These are phyloP conservation scores for Channa striata DNA, from an alignment of 2,797 vertebrate genomes.

Conservation along the genomic window DNA sequence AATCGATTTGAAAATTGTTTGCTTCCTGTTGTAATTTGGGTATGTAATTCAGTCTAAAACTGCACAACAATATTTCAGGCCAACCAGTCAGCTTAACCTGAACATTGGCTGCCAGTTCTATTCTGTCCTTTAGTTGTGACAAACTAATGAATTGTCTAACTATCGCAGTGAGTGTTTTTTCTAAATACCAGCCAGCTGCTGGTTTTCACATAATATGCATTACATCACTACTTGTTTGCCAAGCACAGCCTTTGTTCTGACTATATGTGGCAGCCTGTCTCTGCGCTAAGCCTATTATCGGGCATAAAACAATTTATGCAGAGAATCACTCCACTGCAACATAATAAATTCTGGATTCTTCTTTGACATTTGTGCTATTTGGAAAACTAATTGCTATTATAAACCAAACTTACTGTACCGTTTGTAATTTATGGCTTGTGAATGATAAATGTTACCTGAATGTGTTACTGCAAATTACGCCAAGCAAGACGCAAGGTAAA, in stretches of 20 bases:
- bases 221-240: slow-evolving; percentile 33
- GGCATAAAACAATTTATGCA: background rate
- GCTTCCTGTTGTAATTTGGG: background rate
- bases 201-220: slow-evolving; percentile 27
- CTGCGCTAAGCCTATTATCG: background rate
- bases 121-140: background rate
- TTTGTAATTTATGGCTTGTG: slow-evolving; percentile 5
- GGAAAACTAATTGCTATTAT: background rate
- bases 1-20: background rate
- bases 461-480: background rate
- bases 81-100: background rate
- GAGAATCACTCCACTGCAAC: background rate
- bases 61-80: too few relatives aligned
- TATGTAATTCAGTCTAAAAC: too few relatives aligned
- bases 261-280: background rate
- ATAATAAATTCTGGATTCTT: background rate
- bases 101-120: background rate
- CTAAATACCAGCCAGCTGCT: slow-evolving; percentile 35
- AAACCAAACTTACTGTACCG: background rate
- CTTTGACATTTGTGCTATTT: background rate
- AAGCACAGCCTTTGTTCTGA: slow-evolving; percentile 31
- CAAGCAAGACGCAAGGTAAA: background rate
- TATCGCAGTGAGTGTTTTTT: background rate
- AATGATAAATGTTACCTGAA: background rate
- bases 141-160: background rate